phyloP scores from a whole-genome alignment of 2,797 vertebrate species.

The Malacoctenus gilli region DNA sequence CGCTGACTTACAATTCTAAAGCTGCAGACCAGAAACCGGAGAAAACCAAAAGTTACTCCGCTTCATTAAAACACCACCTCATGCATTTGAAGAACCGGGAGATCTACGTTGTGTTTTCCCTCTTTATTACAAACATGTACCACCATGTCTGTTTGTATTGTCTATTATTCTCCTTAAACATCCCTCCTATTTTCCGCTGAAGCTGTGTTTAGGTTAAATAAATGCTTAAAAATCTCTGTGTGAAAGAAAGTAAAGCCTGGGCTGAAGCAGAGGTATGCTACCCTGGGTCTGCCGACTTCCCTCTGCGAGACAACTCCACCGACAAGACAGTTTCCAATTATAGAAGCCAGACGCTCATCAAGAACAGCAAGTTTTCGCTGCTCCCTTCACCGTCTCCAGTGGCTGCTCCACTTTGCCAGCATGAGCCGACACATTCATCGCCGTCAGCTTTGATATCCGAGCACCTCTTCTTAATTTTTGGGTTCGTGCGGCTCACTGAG shows the following conservation, averaged over 20 bases:
- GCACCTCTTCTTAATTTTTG: conserved; percentile 27
- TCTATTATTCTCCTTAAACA: not conserved
- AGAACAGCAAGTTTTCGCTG: conserved; percentile 29
- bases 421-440: conserved; percentile 37
- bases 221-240: conserved; percentile 5
- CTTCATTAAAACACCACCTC: too few species aligned
- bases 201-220: conserved; percentile 18
- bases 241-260: conserved; percentile 22
- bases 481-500: conserved; percentile 11
- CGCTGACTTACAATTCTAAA: too few species aligned
- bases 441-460: conserved; percentile 41
- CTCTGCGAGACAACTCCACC: conserved; percentile 36
- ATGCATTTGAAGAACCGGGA: too few species aligned
- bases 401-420: conserved; percentile 42
- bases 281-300: conserved; percentile 32
- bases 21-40: too few species aligned
- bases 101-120: too few species aligned
- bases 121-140: too few species aligned
- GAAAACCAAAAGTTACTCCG: too few species aligned
- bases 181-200: conserved; percentile 23
- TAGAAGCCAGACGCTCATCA: conserved; percentile 54
- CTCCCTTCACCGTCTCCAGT: conserved; percentile 24
- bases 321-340: conserved; percentile 51
- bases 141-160: too few species aligned
- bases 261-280: conserved; percentile 12